Evolutionary conservation across 2,888 invertebrate genomes (phyloP).

Genomic region (Petrolisthes manimaculis): DNA sequence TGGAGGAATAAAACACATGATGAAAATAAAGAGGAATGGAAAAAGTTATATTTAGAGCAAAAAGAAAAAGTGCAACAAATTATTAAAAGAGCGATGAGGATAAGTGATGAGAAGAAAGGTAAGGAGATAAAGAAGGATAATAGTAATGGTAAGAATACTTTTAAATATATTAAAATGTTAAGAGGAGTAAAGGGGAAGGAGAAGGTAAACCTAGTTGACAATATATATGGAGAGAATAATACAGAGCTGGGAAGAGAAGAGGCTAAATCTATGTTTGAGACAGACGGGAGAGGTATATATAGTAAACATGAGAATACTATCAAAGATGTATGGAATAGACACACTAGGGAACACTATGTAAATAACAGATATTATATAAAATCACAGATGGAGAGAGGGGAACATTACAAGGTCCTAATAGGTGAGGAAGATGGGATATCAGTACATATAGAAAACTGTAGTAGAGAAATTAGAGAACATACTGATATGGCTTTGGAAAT

Average conservation of each 20-base stretch:
- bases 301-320: neutral
- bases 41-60: neutral
- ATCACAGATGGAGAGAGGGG: neutral
- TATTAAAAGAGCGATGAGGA: neutral
- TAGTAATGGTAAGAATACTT: constrained; percentile 12
- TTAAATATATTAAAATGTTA: constrained; percentile 9
- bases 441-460: neutral
- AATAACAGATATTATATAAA: neutral
- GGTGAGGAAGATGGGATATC: neutral
- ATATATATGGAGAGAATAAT: no score
- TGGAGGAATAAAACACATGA: neutral
- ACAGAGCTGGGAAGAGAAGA: no score
- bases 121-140: neutral
- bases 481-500: no score
- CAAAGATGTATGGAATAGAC: neutral
- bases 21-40: neutral
- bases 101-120: constrained; percentile 8
- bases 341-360: no score
- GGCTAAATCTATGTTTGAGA: no score
- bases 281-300: neutral
- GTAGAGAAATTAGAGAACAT: neutral
- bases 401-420: no score
- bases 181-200: neutral
- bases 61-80: neutral
- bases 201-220: no score